phyloP scores from a whole-genome alignment of 2,113 vertebrate species.

The Candoia aspera region DNA sequence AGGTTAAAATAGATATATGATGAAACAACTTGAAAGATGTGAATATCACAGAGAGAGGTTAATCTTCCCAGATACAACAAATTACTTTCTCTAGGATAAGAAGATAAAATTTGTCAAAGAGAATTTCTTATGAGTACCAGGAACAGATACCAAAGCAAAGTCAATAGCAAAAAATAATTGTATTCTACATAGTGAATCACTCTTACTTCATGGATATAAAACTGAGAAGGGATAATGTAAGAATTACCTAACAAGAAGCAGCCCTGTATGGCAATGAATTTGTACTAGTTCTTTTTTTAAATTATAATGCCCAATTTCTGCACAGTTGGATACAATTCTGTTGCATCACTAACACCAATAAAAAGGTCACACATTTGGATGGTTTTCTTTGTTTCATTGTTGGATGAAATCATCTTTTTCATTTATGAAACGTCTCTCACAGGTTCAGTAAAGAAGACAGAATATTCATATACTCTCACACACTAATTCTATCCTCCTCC shows the following conservation, averaged over 20 bases:
- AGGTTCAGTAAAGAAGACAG: background rate
- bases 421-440: background rate
- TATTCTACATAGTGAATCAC: constrained; percentile 38
- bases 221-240: constrained; percentile 39
- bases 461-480: background rate
- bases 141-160: constrained; percentile 29
- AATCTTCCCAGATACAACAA: background rate
- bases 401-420: background rate
- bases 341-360: background rate
- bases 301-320: background rate
- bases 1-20: background rate
- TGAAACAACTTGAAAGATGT: background rate
- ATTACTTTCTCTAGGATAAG: constrained; percentile 16
- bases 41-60: background rate
- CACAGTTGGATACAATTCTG: background rate
- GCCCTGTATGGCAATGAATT: constrained; percentile 25
- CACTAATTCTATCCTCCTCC: background rate
- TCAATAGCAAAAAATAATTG: constrained; percentile 35
- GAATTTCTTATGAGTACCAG: constrained; percentile 17
- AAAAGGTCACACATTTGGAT: background rate
- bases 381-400: background rate
- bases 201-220: constrained; percentile 40
- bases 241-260: constrained; percentile 10
- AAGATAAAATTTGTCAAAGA: constrained; percentile 49
- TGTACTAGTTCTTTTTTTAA: background rate